A percentile compares a stretch with the other conserved stretches of the same genome.
phyloP scores from a whole-genome alignment of 2,113 vertebrate species.

The Carollia perspicillata region DNA sequence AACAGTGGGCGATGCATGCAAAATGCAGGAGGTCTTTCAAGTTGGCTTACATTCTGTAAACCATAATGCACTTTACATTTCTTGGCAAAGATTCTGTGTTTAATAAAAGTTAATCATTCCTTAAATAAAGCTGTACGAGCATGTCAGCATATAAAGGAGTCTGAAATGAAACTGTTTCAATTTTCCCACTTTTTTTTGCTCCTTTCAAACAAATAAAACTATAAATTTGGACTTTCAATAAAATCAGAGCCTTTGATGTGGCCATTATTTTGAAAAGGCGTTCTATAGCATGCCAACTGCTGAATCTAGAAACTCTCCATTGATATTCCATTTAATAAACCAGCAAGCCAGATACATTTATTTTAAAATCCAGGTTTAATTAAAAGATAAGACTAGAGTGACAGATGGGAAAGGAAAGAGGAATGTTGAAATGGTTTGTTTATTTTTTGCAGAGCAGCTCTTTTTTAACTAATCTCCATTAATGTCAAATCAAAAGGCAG shows the following conservation, averaged over 20 bases:
- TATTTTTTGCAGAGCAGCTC: slow-evolving; percentile 68
- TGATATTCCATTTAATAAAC: slow-evolving; percentile 78
- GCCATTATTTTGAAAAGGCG: neutral
- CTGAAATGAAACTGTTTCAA: slow-evolving; percentile 35
- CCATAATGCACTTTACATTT: slow-evolving; percentile 26
- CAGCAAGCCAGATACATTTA: slow-evolving; percentile 67
- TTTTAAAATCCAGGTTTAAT: slow-evolving; percentile 83
- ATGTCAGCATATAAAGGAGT: neutral
- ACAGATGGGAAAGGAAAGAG: slow-evolving; percentile 67
- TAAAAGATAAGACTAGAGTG: slow-evolving; percentile 82
- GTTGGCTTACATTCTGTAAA: neutral
- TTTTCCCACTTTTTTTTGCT: slow-evolving; percentile 12
- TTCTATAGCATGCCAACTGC: slow-evolving; percentile 62
- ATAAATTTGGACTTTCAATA: slow-evolving; percentile 50
- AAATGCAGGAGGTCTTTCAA: neutral
- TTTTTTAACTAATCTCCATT: slow-evolving; percentile 74
- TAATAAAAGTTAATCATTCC: slow-evolving; percentile 34
- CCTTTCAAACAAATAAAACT: slow-evolving; percentile 34
- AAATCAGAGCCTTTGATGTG: slow-evolving; percentile 54
- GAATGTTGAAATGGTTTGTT: slow-evolving; percentile 64
- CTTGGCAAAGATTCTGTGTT: neutral
- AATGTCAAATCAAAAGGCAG: slow-evolving; percentile 73
- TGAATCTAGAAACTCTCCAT: slow-evolving; percentile 48
- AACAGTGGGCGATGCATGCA: neutral
- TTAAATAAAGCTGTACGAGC: slow-evolving; percentile 16